Conservation (phyloP, 2,113 vertebrate genomes). For the Arizona elegans region DNA sequence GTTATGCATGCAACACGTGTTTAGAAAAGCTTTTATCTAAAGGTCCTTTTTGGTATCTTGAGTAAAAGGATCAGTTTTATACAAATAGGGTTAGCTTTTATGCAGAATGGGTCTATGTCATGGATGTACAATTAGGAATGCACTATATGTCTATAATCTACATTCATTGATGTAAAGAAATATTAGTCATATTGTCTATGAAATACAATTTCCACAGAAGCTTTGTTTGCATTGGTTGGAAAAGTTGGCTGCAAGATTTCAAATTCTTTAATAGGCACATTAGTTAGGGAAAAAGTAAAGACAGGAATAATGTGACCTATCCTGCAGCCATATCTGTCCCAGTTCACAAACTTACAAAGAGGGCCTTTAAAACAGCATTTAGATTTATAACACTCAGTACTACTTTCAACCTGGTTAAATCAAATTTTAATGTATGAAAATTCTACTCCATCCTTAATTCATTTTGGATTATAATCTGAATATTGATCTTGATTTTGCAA, state of each 20-base stretch:
- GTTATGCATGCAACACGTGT: background rate
- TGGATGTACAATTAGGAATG: background rate
- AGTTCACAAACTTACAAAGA: background rate
- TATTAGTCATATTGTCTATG: background rate
- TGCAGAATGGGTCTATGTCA: background rate
- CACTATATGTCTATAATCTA: background rate
- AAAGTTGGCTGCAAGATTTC: background rate
- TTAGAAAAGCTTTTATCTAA: background rate
- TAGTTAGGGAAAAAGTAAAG: background rate
- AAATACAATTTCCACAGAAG: background rate
- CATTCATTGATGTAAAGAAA: background rate
- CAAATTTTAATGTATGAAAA: background rate
- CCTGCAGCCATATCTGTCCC: background rate
- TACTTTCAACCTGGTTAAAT: background rate
- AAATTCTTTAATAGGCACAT: background rate
- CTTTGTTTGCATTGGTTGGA: background rate
- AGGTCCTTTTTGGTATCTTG: background rate
- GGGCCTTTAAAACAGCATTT: background rate
- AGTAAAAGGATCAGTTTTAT: background rate
- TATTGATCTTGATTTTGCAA: background rate
- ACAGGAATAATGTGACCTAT: background rate
- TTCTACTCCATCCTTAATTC: background rate
- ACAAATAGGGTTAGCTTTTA: background rate
- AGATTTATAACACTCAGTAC: background rate
- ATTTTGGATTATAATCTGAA: background rate